Evolutionary conservation across 2,888 invertebrate species (phyloP).

Genomic region (Pristionchus entomophagus): DNA sequence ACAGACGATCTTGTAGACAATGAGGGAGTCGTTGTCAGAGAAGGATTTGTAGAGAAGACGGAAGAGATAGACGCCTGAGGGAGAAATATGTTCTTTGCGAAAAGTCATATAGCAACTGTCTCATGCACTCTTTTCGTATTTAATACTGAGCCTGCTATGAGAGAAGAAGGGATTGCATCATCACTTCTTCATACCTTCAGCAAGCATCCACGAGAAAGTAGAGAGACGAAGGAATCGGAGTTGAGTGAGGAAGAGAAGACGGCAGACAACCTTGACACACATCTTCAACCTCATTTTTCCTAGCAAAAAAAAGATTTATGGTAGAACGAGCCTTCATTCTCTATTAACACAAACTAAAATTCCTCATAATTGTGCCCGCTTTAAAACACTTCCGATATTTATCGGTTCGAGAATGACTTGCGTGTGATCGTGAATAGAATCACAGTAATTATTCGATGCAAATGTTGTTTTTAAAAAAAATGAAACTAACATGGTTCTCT

Average conservation of each 20-base stretch:
- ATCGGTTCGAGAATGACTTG: no score
- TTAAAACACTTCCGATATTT: no score
- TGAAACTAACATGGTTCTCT: constrained; percentile 65
- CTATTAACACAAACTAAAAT: no score
- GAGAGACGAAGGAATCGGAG: constrained; percentile 77
- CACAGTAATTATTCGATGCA: no score
- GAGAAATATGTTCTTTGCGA: neutral
- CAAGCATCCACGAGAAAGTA: constrained; percentile 80
- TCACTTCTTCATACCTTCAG: constrained; percentile 72
- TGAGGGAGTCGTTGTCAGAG: constrained; percentile 75
- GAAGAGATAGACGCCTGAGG: constrained; percentile 77
- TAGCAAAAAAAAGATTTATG: neutral
- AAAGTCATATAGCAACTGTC: no score
- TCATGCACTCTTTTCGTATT: neutral
- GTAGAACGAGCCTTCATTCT: no score
- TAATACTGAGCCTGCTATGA: neutral
- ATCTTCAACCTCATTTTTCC: constrained; percentile 18
- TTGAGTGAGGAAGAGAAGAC: constrained; percentile 69
- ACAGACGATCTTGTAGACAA: constrained; percentile 78
- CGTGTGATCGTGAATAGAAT: no score
- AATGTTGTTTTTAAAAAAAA: no score
- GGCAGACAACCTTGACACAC: constrained; percentile 68
- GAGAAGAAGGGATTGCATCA: no score
- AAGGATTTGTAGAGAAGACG: constrained; percentile 77
- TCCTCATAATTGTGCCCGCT: no score